Evolutionary conservation across 2,113 vertebrate species (phyloP), one percentile per base, ranked within the genome.

Genomic region (Poecilia latipinna): DNA sequence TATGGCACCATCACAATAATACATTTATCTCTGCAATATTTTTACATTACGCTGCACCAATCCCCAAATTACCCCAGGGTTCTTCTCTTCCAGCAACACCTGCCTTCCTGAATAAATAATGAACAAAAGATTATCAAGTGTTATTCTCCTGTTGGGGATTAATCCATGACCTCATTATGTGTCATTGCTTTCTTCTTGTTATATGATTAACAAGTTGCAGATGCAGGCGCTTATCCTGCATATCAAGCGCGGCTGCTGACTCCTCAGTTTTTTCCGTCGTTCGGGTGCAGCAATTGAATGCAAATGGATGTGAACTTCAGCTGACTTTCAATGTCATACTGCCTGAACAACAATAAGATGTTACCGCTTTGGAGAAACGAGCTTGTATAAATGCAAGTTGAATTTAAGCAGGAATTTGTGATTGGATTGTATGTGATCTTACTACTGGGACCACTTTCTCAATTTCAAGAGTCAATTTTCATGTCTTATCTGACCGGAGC

Each of bases 141-240:
- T 78, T 70, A 76, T 83, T 86, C 66, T 79, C 61, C 44, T 79
- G 44, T 86, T 76, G 44, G 44, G 39, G 71, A 84, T 84, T 79
- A 68, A 85, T 80, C 72, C 61, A 64, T 79, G 84, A 89, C 85
- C 87, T 89, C 67, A 77, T 77, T 61, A 79, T 80, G 81, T 83
- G 86, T 87, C 89, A 82, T 75, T 86, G 78, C 82, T 66, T 82
- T 80, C 54, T 72, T 85, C 71, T 72, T 92, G 80, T 87, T 77
- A 84, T 86, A 77, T 79, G 83, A 93, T 93, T 90, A 90, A 84
- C 88, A 84, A 80, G 76, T 87, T 83, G 89, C 89, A 89, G 79
- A 87, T 90, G 88, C 65, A 78, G 83, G 74, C 61, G 39, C 72
- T 82, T 86, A 79, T 78, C 88, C 74, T 85, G 90, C 87, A 90